Base-by-base conservation (phyloP, 2,888 invertebrate species). In the Leucophenga montana region DNA sequence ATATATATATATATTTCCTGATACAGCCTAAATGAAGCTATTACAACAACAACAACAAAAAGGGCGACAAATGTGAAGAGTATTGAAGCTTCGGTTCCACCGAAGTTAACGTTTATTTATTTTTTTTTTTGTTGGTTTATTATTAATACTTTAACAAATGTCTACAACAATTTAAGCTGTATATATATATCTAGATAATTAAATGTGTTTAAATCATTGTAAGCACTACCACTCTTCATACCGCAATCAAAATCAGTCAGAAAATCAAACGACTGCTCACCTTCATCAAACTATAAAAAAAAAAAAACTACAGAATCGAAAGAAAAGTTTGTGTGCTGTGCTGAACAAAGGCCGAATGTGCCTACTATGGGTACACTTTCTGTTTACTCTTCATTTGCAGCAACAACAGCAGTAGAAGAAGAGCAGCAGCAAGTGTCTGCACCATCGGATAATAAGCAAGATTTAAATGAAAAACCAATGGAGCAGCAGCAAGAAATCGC, bases 361-460 rank as follows among this genome's bases (percentile, higher is more conserved):
- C 68, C 62, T 75, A 73, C 76, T 69, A 73, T 68, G 57, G 61
- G 53, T 44, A 62, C 76, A 73, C 77, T 77, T 76, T 69, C 74
- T 74, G 39, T 61, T 61, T 61, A 61, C 62, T 72, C 67, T 71
- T 75, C 66, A 74, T 72, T 79, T 77, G 67, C 71, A 70, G 70
- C 48, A 68, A 53, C 67, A 65, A 68, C 54, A 68, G 18, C 61
- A 16, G 16, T 39, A n/a, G 39, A 61, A 61, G 72, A 72, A 77
- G 73, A 77, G 39, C 73, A 77, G 69, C 69, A 75, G 75, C 70
- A 77, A 62, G 73, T 71, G 73, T 68, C 74, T 70, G 68, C 56
- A 68, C 72, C 68, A 74, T 79, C 74, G 67, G 27, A 53, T 50
- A 27, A 44, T 46, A 44, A 64, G n/a, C n/a, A n/a, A n/a, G n/a